Percentiles rank a stretch among this genome's conserved stretches.
Conservation (phyloP, 2,888 invertebrate genomes). For the Coecobrya sp. region DNA sequence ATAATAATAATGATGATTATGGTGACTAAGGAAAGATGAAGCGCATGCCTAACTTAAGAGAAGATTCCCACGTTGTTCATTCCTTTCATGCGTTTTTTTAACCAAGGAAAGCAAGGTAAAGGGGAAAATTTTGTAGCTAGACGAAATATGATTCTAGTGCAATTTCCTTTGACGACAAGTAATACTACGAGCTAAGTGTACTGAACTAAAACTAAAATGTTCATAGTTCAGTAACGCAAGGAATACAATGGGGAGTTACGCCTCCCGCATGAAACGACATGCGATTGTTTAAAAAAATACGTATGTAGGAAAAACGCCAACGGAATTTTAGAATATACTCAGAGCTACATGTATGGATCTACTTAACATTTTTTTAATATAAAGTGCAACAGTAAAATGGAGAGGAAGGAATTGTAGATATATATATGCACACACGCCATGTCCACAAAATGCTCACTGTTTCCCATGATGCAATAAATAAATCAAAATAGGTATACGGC, state of each 20-base stretch:
- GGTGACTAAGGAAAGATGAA: constrained; percentile 67
- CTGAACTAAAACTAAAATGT: neutral
- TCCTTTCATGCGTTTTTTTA: constrained; percentile 59
- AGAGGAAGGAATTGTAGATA: constrained; percentile 45
- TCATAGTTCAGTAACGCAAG: constrained; percentile 8
- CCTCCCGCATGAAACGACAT: constrained; percentile 41
- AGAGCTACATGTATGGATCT: neutral
- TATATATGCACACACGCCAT: constrained; percentile 17
- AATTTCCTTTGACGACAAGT: constrained; percentile 35
- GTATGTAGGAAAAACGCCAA: neutral
- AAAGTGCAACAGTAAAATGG: neutral
- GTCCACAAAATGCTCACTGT: neutral
- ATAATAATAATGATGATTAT: constrained; percentile 44
- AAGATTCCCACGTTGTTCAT: constrained; percentile 73
- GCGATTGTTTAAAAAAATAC: constrained; percentile 45
- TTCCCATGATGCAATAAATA: constrained; percentile 41
- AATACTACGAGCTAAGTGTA: neutral
- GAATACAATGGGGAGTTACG: constrained; percentile 44
- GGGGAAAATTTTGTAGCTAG: constrained; percentile 55
- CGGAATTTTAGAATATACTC: constrained; percentile 27
- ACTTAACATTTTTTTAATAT: neutral
- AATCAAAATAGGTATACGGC: neutral
- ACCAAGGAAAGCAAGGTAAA: constrained; percentile 50
- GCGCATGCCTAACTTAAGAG: constrained; percentile 10
- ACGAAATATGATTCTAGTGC: neutral